phyloP scores from a whole-genome alignment of 2,797 vertebrate genomes.

The Channallabes apus region DNA sequence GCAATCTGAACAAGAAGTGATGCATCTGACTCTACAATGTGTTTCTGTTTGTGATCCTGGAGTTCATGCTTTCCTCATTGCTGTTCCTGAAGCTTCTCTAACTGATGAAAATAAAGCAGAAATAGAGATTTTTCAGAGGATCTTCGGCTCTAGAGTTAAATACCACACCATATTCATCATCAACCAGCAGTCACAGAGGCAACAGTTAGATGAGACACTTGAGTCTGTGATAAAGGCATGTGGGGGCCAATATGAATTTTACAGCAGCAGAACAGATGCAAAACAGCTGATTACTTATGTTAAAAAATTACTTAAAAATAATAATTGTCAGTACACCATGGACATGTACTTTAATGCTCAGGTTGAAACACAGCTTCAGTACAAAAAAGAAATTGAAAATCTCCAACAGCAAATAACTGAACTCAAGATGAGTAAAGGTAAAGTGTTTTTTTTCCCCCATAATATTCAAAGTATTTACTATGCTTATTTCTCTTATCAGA shows the following conservation, averaged over 20 bases:
- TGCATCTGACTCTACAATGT: conserved; percentile 11
- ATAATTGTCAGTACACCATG: not conserved
- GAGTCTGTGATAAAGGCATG: not conserved
- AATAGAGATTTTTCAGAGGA: conserved; percentile 48
- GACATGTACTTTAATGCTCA: conserved; percentile 7
- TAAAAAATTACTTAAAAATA: not conserved
- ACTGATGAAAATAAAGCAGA: conserved; percentile 56
- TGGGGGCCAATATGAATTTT: not conserved
- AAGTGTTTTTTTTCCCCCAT: not conserved
- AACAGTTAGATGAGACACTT: not conserved
- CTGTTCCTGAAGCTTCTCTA: conserved; percentile 38
- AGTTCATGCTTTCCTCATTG: conserved; percentile 55
- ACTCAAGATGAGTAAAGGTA: not conserved
- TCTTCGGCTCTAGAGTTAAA: conserved; percentile 27
- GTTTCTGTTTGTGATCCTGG: conserved; percentile 41
- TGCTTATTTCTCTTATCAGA: not conserved
- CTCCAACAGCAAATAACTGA: not conserved
- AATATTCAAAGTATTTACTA: not conserved
- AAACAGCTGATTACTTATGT: not conserved
- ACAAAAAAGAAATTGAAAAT: not conserved
- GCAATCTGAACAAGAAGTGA: conserved; percentile 42
- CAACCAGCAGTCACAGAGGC: not conserved
- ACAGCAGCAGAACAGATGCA: not conserved
- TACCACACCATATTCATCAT: conserved; percentile 55
- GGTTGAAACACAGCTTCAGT: not conserved